Percentiles rank a stretch among this genome's conserved stretches.
phyloP scores from a whole-genome alignment of 1,140 invertebrate genomes.

The Caenorhabditis inopinata region DNA sequence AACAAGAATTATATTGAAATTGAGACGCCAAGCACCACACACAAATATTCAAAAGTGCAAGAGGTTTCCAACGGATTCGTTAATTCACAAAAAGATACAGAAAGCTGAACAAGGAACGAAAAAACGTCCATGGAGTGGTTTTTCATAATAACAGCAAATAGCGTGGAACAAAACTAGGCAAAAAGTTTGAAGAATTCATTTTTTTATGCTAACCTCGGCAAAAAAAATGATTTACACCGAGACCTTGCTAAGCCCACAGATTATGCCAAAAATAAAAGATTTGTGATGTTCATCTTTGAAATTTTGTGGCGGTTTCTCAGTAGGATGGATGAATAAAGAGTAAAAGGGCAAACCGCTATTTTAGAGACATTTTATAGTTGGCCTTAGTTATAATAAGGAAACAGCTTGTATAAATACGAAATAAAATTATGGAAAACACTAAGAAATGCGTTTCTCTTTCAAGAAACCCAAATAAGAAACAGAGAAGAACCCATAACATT shows the following conservation, averaged over 20 bases:
- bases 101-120: background rate
- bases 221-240: background rate
- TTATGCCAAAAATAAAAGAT: background rate
- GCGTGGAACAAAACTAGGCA: background rate
- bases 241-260: background rate
- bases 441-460: constrained; percentile 6
- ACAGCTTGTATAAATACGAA: constrained; percentile 21
- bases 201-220: constrained; percentile 16
- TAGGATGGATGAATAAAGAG: no score
- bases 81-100: background rate
- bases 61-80: no score
- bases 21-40: no score
- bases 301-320: background rate
- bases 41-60: no score
- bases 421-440: constrained; percentile 29
- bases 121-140: background rate
- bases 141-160: background rate
- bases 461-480: background rate
- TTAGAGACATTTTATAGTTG: background rate
- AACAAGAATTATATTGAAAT: no score
- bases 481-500: constrained; percentile 26
- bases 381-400: constrained; percentile 24
- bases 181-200: constrained; percentile 25
- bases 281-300: background rate
- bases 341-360: constrained; percentile 18